Evolutionary conservation across 1,140 invertebrate genomes (phyloP), one percentile per base, ranked within the genome.

Genomic region (Steinernema feltiae): DNA sequence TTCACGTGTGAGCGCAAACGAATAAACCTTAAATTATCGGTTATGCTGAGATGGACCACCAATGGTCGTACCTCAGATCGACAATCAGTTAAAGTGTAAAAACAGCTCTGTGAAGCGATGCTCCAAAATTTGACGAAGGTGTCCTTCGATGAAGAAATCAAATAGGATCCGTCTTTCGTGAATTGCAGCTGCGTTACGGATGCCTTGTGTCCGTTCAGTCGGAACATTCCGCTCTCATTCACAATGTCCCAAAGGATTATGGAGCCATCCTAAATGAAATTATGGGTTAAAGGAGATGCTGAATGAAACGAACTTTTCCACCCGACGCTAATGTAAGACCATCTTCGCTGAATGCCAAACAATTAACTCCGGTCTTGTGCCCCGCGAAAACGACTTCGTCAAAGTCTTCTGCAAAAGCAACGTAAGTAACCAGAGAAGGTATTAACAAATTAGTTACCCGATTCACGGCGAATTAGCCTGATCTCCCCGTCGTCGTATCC

Each of bases 81-180:
- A 81, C 90, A 89, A 48, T 88, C 88, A 53, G 89, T 87, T 24
- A 99, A 88, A 7, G 97, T 99, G 87, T 93, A 93, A 82, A 98
- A 98, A 87, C 96, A 98, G 84, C 95, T 93, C 82, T 95, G 92
- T 29, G 92, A 96, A 78, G 93, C 91, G 72, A 98, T 87, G 88
- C 98, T 94, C 96, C 96, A 99, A 86, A 99, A 95, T 86, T 98
- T 98, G 0, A 99, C 90, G 87, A 93, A 93, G 18, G 92, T 92
- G 87, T 99, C 97, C 87, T 94, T 96, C 0, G 94, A 97, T 71
- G 88, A 88, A 3, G 94, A 93, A 12, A 99, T 89, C 18, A 97
- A 84, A 80, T 94, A 90, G 82, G 90, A 88, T 32, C 90, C 87
- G 30, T 90, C 78, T 69, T 86, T 90, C 83, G 97, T 90, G 85